A percentile compares a stretch with the other conserved stretches of the same genome.
These are phyloP conservation scores for Prunella strophiata DNA, from an alignment of 2,797 vertebrate genomes.

Conservation along the genomic window DNA sequence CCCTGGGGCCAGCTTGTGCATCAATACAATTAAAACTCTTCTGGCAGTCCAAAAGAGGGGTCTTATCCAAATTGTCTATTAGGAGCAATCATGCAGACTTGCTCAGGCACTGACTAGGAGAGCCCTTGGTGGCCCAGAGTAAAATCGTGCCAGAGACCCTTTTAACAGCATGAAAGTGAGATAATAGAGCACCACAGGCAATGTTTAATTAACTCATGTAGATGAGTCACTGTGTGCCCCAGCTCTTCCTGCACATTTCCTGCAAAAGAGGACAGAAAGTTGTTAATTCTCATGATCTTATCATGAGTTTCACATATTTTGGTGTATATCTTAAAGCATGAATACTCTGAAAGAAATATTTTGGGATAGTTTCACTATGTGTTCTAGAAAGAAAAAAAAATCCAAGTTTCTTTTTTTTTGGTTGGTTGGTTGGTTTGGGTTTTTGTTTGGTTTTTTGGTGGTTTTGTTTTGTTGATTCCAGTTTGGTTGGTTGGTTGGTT, in stretches of 20 bases:
- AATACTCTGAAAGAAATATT: neutral
- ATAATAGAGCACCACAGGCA: conserved; percentile 30
- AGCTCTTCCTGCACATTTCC: neutral
- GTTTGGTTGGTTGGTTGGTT: neutral
- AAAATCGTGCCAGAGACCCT: conserved; percentile 27
- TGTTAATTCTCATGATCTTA: neutral
- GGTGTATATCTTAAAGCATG: neutral
- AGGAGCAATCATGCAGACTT: neutral
- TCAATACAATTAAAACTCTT: neutral
- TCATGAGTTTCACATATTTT: neutral
- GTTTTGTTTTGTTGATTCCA: neutral
- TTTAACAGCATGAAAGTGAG: conserved; percentile 27
- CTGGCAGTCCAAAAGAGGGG: neutral
- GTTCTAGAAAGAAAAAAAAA: neutral
- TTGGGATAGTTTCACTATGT: neutral
- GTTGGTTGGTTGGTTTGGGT: fast-evolving
- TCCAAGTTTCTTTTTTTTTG: neutral
- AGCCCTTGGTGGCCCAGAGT: neutral
- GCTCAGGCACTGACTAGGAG: neutral
- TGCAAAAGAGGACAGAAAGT: neutral
- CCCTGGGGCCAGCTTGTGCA: neutral
- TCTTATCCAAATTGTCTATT: conserved; percentile 24
- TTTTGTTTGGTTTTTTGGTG: neutral
- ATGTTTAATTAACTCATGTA: conserved; percentile 35
- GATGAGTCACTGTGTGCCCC: neutral